These are phyloP conservation scores for Oplegnathus fasciatus DNA, from an alignment of 2,113 vertebrate species.

Conservation along the genomic window DNA sequence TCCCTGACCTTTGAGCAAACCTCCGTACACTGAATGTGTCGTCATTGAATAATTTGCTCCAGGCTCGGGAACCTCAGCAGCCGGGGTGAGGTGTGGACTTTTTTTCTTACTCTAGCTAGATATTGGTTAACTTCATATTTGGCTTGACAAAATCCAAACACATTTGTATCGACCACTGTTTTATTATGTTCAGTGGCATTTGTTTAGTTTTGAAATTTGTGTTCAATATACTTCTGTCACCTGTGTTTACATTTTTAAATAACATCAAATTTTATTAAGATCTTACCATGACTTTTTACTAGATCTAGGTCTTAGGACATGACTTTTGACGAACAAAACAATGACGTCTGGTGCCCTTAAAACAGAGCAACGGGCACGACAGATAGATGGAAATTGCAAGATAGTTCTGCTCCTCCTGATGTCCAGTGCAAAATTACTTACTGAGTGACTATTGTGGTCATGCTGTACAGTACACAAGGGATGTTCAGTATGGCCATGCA, in stretches of 20 bases:
- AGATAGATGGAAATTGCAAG: too few relatives aligned
- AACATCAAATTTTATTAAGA: not conserved
- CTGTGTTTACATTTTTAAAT: not conserved
- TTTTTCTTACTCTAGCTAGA: not conserved
- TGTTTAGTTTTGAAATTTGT: not conserved
- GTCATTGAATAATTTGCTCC: conserved; percentile 44
- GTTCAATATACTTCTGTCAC: not conserved
- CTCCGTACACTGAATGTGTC: conserved; percentile 18
- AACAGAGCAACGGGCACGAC: not conserved
- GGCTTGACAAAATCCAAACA: not conserved
- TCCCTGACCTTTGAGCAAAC: conserved; percentile 46
- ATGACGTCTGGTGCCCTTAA: not conserved
- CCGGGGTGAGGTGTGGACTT: not conserved
- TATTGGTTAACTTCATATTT: not conserved
- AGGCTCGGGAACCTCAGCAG: conserved; percentile 3
- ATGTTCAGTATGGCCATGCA: not conserved
- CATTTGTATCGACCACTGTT: not conserved
- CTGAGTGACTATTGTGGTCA: not conserved
- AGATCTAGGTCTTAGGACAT: not conserved
- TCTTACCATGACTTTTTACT: not conserved
- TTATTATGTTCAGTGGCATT: not conserved
- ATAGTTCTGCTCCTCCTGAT: not conserved
- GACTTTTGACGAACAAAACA: not conserved
- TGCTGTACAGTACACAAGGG: not conserved
- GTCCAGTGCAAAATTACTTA: not conserved